These are phyloP conservation scores for Morus bassanus DNA, from an alignment of 2,797 vertebrate genomes.

Conservation along the genomic window DNA sequence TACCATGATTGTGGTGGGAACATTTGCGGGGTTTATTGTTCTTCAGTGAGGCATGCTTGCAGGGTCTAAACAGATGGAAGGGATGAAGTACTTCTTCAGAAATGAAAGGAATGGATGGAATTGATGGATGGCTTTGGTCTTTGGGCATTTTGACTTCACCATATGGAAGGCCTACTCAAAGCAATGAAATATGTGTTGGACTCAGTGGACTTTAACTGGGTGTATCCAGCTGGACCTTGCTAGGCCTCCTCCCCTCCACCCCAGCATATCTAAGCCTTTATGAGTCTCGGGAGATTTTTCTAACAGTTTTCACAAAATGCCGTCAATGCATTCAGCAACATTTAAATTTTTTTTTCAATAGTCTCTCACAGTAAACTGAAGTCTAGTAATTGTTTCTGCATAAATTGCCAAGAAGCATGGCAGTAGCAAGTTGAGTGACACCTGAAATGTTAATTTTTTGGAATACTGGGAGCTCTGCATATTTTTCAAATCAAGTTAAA, in stretches of 20 bases:
- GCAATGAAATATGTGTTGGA: neutral
- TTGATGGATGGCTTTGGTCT: neutral
- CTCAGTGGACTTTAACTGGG: neutral
- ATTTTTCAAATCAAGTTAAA: constrained; percentile 46
- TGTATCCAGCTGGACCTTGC: neutral
- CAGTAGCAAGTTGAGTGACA: constrained; percentile 16
- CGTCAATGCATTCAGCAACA: neutral
- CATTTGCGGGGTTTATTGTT: neutral
- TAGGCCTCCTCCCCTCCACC: neutral
- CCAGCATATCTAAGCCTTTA: neutral
- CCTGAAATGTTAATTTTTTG: constrained; percentile 29
- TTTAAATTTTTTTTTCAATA: neutral
- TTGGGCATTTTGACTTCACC: neutral
- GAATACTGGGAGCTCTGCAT: neutral
- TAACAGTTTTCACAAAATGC: neutral
- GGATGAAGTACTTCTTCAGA: neutral
- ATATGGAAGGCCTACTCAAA: neutral
- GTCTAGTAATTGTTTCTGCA: neutral
- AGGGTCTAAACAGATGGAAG: neutral
- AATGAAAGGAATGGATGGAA: neutral
- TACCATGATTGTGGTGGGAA: neutral
- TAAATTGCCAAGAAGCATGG: neutral
- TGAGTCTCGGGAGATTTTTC: neutral
- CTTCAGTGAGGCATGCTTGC: neutral
- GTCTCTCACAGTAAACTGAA: neutral